phyloP scores from a whole-genome alignment of 2,113 vertebrate genomes.

The Microcebus griseorufus region DNA sequence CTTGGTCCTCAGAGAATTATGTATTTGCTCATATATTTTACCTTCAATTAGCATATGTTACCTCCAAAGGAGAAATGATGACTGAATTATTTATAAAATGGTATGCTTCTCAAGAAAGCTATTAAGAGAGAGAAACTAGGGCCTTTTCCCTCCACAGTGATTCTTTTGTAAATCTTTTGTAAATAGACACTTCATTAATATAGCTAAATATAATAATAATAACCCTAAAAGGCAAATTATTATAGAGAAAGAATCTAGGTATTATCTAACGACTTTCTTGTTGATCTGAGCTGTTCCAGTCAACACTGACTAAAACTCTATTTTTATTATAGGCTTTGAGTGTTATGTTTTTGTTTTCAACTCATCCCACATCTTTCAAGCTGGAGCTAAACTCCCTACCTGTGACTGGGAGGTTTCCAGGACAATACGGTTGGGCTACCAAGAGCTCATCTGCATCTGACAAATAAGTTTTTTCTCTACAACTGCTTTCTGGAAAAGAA shows the following conservation, averaged over 20 bases:
- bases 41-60: not conserved
- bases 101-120: not conserved
- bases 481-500: not conserved
- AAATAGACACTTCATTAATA: conserved; percentile 17
- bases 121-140: not conserved
- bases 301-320: not conserved
- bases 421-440: not conserved
- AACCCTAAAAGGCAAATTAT: not conserved
- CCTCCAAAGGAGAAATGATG: not conserved
- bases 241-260: not conserved
- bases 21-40: not conserved
- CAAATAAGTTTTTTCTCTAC: not conserved
- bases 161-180: not conserved
- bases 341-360: not conserved
- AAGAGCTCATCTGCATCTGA: not conserved
- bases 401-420: not conserved
- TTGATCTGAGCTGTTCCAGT: not conserved
- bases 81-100: conserved; percentile 39
- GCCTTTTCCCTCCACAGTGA: not conserved
- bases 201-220: not conserved
- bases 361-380: not conserved
- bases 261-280: not conserved
- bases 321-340: not conserved
- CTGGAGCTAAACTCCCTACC: not conserved
- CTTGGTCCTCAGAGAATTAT: not conserved